These are phyloP conservation scores for Eremobia ochroleuca DNA, from an alignment of 2,888 invertebrate genomes.

Conservation along the genomic window DNA sequence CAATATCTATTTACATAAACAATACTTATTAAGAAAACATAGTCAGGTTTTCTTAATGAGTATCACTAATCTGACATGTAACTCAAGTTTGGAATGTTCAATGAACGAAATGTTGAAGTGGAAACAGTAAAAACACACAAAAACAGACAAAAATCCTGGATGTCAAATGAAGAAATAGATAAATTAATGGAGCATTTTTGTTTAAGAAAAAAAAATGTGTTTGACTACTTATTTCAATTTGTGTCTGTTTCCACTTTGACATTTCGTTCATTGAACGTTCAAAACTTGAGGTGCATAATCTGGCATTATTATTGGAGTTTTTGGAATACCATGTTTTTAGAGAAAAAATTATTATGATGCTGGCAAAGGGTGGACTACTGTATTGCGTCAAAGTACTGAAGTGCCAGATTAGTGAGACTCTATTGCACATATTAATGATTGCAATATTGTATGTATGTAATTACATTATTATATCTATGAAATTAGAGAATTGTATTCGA, in stretches of 20 bases:
- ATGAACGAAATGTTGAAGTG: too few species aligned
- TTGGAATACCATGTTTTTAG: neutral
- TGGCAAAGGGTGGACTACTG: neutral
- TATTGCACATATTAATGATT: neutral
- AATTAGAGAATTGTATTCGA: neutral
- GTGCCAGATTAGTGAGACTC: neutral
- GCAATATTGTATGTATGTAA: neutral
- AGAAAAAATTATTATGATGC: neutral
- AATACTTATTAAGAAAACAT: too few species aligned
- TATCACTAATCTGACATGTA: neutral
- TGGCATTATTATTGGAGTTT: neutral
- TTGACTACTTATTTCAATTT: too few species aligned
- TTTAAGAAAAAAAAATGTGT: too few species aligned
- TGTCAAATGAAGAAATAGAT: too few species aligned
- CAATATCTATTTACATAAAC: constrained; percentile 1
- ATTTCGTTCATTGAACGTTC: too few species aligned
- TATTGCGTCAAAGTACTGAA: neutral
- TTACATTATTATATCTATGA: neutral
- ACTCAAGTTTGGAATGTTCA: too few species aligned
- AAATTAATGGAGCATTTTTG: too few species aligned
- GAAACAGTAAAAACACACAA: too few species aligned
- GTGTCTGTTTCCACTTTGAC: too few species aligned
- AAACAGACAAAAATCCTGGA: too few species aligned
- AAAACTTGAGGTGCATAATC: too few species aligned
- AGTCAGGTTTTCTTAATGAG: neutral